These are phyloP conservation scores for Jacana jacana DNA, from an alignment of 2,113 vertebrate genomes.

Conservation along the genomic window DNA sequence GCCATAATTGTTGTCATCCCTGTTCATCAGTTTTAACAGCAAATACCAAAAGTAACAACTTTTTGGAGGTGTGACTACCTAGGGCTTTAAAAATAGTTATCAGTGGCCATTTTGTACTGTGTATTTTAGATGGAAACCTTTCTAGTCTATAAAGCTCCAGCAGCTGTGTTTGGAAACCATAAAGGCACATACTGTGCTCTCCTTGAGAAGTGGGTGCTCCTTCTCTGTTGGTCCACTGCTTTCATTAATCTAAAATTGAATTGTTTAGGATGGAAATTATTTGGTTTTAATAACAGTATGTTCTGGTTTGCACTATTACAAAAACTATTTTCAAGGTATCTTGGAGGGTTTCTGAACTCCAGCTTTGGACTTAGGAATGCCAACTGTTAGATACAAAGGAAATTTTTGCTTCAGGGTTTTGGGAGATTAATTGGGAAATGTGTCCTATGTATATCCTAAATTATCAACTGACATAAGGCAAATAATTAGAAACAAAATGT, in stretches of 20 bases:
- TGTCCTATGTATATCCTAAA: background rate
- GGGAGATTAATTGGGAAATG: constrained; percentile 29
- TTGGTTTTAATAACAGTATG: background rate
- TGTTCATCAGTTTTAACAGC: background rate
- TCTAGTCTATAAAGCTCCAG: background rate
- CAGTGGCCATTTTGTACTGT: background rate
- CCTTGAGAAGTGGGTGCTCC: background rate
- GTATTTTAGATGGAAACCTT: background rate
- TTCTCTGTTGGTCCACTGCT: background rate
- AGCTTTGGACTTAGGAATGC: background rate
- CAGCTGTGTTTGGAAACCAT: background rate
- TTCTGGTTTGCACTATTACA: background rate
- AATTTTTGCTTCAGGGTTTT: background rate
- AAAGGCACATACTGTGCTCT: background rate
- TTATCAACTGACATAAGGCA: constrained; percentile 23
- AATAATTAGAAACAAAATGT: constrained; percentile 43
- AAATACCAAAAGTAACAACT: background rate
- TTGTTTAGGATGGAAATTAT: background rate
- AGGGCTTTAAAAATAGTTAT: background rate
- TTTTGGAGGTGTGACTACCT: background rate
- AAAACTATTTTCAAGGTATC: background rate
- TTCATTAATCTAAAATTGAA: background rate
- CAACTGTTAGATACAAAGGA: background rate
- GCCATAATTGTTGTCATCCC: background rate
- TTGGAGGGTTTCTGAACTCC: background rate